Conservation (phyloP, 2,888 invertebrate species). For the Caenorhabditis uteleia region DNA sequence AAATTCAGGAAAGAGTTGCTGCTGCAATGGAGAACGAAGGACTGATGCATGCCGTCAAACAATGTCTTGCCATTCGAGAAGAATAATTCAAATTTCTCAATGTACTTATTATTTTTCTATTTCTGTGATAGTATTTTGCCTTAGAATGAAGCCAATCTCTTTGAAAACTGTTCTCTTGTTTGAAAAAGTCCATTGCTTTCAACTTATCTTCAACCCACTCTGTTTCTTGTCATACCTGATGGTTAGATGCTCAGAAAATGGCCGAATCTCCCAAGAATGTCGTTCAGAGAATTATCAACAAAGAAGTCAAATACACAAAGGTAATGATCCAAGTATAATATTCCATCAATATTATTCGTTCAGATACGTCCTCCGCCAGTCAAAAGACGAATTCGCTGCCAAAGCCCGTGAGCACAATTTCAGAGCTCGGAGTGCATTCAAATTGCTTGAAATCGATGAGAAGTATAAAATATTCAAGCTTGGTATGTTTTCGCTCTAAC, state of each 20-base stretch:
- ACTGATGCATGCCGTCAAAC: constrained; percentile 89
- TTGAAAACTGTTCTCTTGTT: no score
- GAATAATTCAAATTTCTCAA: no score
- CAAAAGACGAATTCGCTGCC: constrained; percentile 55
- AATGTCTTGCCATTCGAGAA: constrained; percentile 77
- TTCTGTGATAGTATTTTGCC: no score
- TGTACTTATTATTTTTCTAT: background rate
- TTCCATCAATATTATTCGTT: constrained; percentile 1
- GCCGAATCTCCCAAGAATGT: background rate
- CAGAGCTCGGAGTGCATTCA: constrained; percentile 68
- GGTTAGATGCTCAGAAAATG: background rate
- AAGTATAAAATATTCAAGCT: constrained; percentile 53
- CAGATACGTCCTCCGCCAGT: constrained; percentile 59
- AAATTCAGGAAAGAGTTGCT: constrained; percentile 89
- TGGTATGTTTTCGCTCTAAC: constrained; percentile 27
- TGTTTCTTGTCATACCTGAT: no score
- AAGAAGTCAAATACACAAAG: constrained; percentile 16
- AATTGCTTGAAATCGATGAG: constrained; percentile 66
- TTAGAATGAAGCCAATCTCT: no score
- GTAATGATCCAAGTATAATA: constrained; percentile 3
- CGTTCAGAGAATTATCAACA: constrained; percentile 5
- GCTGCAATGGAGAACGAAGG: constrained; percentile 94
- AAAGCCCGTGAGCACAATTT: constrained; percentile 60
- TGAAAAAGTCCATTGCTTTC: no score
- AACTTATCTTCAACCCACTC: background rate